Evolutionary conservation across 2,797 vertebrate species (phyloP).

Genomic region (Hafferia zeledoni): DNA sequence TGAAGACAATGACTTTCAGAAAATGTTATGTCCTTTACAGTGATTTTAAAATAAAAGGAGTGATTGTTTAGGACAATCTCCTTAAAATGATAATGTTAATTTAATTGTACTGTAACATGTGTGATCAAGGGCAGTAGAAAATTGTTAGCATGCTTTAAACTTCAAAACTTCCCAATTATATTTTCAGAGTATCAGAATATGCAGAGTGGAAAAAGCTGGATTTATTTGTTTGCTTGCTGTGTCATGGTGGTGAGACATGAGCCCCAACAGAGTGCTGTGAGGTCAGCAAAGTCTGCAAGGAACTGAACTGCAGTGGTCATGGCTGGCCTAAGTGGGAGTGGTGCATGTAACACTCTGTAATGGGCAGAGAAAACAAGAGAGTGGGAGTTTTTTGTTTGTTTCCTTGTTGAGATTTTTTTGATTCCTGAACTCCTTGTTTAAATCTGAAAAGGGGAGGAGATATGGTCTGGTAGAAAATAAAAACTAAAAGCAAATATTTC

Average conservation of each 20-base stretch:
- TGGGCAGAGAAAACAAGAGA: background rate
- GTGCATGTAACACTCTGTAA: rapidly evolving
- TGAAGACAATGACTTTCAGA: background rate
- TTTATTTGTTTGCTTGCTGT: background rate
- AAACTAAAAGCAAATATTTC: background rate
- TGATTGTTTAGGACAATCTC: background rate
- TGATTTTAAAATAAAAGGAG: background rate
- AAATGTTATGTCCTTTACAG: background rate
- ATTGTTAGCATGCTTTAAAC: background rate
- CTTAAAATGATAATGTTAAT: background rate
- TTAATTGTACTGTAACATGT: background rate
- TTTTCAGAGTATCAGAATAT: background rate
- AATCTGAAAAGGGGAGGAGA: background rate
- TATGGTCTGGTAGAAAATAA: background rate
- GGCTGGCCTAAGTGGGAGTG: background rate
- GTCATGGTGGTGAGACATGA: background rate
- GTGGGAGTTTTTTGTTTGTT: rapidly evolving
- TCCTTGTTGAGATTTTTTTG: background rate
- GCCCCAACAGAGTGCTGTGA: background rate
- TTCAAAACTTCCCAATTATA: background rate
- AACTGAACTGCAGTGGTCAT: background rate
- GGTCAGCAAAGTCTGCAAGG: background rate
- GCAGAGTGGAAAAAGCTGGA: background rate
- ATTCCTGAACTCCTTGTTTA: background rate
- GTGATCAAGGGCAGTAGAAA: background rate